phyloP scores from a whole-genome alignment of 2,888 invertebrate species.

The Sinhomidia bicolor region DNA sequence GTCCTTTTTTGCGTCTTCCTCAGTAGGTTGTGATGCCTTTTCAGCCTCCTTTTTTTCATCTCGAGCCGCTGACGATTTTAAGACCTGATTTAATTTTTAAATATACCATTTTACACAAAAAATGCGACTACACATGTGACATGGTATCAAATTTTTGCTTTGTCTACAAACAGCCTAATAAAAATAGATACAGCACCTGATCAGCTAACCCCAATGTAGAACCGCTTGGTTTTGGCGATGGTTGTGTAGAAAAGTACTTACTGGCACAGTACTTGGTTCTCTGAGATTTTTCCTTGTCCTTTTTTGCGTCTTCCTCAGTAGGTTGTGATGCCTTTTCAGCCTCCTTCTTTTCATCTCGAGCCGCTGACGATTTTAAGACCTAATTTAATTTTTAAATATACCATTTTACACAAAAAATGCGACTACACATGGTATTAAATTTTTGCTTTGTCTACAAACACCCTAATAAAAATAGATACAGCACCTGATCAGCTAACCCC shows the following conservation, averaged over 20 bases:
- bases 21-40: constrained; percentile 80
- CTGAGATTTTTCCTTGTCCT: constrained; percentile 85
- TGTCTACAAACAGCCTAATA: background rate
- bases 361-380: constrained; percentile 54
- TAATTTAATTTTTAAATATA: too few relatives aligned
- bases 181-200: constrained; percentile 51
- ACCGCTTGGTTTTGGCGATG: constrained; percentile 43
- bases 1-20: constrained; percentile 83
- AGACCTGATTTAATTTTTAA: too few relatives aligned
- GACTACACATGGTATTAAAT: background rate
- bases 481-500: constrained; percentile 73
- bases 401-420: too few relatives aligned
- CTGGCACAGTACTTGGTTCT: too few relatives aligned
- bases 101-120: too few relatives aligned
- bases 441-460: background rate
- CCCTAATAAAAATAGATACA: background rate
- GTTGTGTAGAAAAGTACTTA: constrained; percentile 40
- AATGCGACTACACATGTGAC: background rate
- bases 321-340: constrained; percentile 52
- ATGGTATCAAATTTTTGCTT: background rate
- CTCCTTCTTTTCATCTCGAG: constrained; percentile 62
- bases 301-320: constrained; percentile 82
- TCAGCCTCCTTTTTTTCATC: constrained; percentile 66
- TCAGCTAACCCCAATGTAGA: constrained; percentile 65
- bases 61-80: constrained; percentile 25